These are phyloP conservation scores for Erpobdella octoculata DNA, from an alignment of 2,888 invertebrate species.

Conservation along the genomic window DNA sequence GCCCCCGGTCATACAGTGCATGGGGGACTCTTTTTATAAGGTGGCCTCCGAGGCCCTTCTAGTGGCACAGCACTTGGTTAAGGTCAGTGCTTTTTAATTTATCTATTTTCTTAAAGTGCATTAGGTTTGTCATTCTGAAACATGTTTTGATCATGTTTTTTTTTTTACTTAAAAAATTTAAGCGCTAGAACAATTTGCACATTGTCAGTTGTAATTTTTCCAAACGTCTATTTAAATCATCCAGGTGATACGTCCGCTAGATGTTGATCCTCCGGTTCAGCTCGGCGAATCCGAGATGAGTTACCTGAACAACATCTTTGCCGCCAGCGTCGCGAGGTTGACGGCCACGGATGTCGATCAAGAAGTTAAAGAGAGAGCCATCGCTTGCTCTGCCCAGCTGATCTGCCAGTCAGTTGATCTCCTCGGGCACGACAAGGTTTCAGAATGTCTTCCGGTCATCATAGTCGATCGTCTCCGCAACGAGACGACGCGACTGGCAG, in stretches of 20 bases:
- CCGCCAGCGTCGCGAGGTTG: conserved; percentile 73
- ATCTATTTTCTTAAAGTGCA: neutral
- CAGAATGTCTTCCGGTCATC: conserved; percentile 80
- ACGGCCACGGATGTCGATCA: conserved; percentile 95
- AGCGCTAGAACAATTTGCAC: too few relatives aligned
- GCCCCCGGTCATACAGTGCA: conserved; percentile 72
- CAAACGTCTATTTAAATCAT: too few relatives aligned
- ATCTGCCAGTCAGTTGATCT: conserved; percentile 84
- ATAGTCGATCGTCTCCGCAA: conserved; percentile 88
- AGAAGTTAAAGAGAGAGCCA: conserved; percentile 95
- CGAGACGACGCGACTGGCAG: conserved; percentile 90
- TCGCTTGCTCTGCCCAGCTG: conserved; percentile 82
- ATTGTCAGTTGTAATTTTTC: too few relatives aligned
- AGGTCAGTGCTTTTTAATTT: conserved; percentile 57
- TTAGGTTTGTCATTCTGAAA: neutral
- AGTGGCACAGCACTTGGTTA: conserved; percentile 84
- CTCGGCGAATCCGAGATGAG: neutral
- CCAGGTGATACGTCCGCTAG: conserved; percentile 28
- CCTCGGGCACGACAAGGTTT: conserved; percentile 64
- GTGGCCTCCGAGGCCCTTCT: conserved; percentile 90
- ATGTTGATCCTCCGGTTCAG: neutral
- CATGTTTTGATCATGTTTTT: neutral
- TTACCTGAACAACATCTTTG: conserved; percentile 67
- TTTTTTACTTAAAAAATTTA: too few relatives aligned
- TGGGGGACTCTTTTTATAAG: conserved; percentile 94